Base-by-base conservation (phyloP, 2,113 vertebrate species). In the Pelecanoides urinatrix region DNA sequence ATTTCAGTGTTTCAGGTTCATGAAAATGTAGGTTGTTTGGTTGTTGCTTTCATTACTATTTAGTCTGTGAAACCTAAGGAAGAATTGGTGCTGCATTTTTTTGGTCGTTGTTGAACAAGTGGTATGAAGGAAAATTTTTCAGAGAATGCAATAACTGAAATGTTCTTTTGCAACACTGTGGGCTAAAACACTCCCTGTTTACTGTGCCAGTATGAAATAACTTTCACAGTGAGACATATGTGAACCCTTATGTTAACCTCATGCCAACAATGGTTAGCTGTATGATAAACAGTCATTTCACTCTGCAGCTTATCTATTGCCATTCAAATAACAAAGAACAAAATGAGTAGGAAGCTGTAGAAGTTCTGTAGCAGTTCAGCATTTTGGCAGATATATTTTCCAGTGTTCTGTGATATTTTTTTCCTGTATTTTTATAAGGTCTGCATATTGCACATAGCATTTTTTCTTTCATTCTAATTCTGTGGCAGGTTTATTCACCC, bases 61-160 rank as follows among this genome's bases (percentile, higher is more conserved):
- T 17, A 58, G 20, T 32, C 50, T 50, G 19, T 18, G 32, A 59
- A 73, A 36, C 15, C 16, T 62, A n/a, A 62, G 47, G 20, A 66
- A 73, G 20, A 76, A 84, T 2, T 2, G 2, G 4, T 71, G 5
- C 17, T 70, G 30, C 8, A 5, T 26, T 61, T 72, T 30, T 72
- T 49, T 21, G 8, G n/a, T 62, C 0, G 0, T 10, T 62, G 12
- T 67, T 66, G 36, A 65, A 49, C 21, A 68, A 70, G n/a, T 53
- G n/a, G 4, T 22, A n/a, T 1, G 29, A 86, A 87, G n/a, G 56
- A 36, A 77, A 38, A 16, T 29, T 73, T 86, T 77, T 70, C 77
- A 53, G 58, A 81, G 27, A 80, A 65, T 70, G 30, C 40, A 73
- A 11, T 50, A 67, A 52, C 6, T 29, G 44, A 59, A 72, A 45